These are phyloP conservation scores for Colletes collaris DNA, from an alignment of 2,888 invertebrate species.

Conservation along the genomic window DNA sequence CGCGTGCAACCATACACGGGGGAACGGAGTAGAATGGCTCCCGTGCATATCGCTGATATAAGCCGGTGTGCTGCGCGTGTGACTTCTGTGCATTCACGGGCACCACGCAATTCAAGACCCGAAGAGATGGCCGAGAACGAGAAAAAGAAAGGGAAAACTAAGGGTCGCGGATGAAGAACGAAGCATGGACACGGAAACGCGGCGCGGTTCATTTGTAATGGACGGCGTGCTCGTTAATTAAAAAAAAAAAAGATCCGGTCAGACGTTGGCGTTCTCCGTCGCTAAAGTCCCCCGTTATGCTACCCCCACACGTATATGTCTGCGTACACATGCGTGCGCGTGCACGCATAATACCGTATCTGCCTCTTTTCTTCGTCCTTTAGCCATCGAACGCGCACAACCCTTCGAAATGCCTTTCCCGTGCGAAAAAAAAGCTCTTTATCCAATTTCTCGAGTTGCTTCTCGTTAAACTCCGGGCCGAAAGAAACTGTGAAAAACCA, in stretches of 20 bases:
- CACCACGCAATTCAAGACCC: slow-evolving; percentile 28
- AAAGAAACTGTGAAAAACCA: slow-evolving; percentile 74
- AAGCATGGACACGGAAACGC: slow-evolving; percentile 53
- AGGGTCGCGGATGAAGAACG: slow-evolving; percentile 20
- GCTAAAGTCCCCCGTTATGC: slow-evolving; percentile 20
- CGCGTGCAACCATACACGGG: slow-evolving; percentile 1
- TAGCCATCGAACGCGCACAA: slow-evolving; percentile 47
- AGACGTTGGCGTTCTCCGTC: slow-evolving; percentile 21
- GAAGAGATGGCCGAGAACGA: slow-evolving; percentile 26
- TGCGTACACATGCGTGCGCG: no score
- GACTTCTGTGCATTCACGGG: slow-evolving; percentile 17
- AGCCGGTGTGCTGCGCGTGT: background rate
- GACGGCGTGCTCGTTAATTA: slow-evolving; percentile 70
- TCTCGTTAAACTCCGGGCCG: slow-evolving; percentile 80
- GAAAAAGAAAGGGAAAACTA: slow-evolving; percentile 6
- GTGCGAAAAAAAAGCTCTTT: slow-evolving; percentile 79
- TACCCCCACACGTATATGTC: slow-evolving; percentile 10
- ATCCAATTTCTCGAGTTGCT: slow-evolving; percentile 81
- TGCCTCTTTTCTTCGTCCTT: slow-evolving; percentile 31
- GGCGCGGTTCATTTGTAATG: slow-evolving; percentile 71
- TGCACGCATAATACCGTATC: slow-evolving; percentile 29
- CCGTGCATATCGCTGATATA: slow-evolving; percentile 4
- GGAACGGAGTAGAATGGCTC: slow-evolving; percentile 26
- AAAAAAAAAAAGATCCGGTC: slow-evolving; percentile 61
- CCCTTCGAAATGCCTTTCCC: slow-evolving; percentile 71